Conservation (phyloP, 2,113 vertebrate genomes). For the Microcebus ravelobensis region DNA sequence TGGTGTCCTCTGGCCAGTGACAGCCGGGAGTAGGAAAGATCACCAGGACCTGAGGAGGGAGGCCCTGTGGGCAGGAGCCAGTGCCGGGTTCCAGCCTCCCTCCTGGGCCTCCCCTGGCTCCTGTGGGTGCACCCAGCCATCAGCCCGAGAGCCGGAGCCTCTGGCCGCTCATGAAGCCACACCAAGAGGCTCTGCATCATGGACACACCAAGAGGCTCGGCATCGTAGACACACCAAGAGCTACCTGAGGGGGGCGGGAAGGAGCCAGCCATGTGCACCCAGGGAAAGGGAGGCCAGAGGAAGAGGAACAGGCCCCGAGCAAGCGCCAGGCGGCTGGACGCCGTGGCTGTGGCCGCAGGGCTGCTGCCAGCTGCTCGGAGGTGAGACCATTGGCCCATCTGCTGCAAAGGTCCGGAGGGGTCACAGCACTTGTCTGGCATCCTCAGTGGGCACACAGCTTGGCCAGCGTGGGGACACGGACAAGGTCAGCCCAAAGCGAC, state of each 20-base stretch:
- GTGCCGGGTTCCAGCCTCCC: background rate
- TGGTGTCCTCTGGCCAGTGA: background rate
- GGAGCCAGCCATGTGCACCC: too few relatives aligned
- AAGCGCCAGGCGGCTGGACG: too few relatives aligned
- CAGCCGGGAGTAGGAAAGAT: too few relatives aligned
- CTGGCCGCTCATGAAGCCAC: background rate
- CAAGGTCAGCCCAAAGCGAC: too few relatives aligned
- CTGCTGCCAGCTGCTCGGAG: background rate
- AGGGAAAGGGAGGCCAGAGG: too few relatives aligned
- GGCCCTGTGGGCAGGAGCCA: background rate
- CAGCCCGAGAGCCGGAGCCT: background rate
- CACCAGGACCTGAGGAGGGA: background rate
- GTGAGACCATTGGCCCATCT: background rate
- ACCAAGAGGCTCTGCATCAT: too few relatives aligned
- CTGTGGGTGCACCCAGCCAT: background rate
- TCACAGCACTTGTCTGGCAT: background rate
- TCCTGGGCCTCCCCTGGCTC: background rate
- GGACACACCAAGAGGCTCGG: too few relatives aligned
- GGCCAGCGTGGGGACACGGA: too few relatives aligned
- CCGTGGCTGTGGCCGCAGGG: too few relatives aligned
- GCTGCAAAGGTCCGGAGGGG: background rate
- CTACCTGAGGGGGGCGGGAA: too few relatives aligned
- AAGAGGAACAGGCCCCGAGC: background rate
- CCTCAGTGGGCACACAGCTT: too few relatives aligned
- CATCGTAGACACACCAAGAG: too few relatives aligned